Percentiles rank a stretch among this genome's conserved stretches.
These are phyloP conservation scores for Gnathonemus longibarbis DNA, from an alignment of 2,113 vertebrate species.

Conservation along the genomic window DNA sequence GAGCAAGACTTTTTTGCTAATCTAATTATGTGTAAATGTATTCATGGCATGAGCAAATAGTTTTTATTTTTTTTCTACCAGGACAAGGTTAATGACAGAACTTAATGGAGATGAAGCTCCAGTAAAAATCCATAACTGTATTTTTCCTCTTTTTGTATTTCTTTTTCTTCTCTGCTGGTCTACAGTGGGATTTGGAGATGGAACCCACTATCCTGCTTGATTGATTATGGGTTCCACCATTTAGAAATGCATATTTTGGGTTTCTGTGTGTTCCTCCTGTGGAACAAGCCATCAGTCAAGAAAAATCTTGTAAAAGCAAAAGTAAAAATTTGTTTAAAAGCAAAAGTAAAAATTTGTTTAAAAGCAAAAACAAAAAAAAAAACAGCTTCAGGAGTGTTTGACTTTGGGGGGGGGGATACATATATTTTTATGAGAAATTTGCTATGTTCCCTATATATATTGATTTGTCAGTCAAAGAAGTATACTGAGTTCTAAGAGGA, in stretches of 20 bases:
- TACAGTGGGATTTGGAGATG: not conserved
- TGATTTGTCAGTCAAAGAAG: not conserved
- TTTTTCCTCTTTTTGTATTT: not conserved
- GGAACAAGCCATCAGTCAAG: not conserved
- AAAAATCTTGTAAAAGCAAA: not conserved
- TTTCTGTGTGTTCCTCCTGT: slow-evolving; percentile 4
- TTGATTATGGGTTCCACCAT: slow-evolving; percentile 16
- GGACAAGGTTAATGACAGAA: not conserved
- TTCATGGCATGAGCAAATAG: not conserved
- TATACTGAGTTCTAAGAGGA: not conserved
- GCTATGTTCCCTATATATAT: not conserved
- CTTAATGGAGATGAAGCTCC: not conserved
- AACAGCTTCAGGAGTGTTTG: not conserved
- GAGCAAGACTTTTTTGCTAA: not conserved
- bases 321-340: too few species aligned
- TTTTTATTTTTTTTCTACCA: not conserved
- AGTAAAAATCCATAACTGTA: not conserved
- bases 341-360: too few species aligned
- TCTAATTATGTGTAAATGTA: not conserved
- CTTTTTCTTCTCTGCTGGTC: not conserved
- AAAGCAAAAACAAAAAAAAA: too few species aligned
- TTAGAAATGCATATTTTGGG: not conserved
- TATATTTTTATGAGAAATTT: not conserved
- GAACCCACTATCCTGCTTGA: not conserved
- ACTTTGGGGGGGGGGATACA: too few species aligned